These are phyloP conservation scores for Drosophila subquinaria DNA, from an alignment of 2,888 invertebrate species.

Conservation along the genomic window DNA sequence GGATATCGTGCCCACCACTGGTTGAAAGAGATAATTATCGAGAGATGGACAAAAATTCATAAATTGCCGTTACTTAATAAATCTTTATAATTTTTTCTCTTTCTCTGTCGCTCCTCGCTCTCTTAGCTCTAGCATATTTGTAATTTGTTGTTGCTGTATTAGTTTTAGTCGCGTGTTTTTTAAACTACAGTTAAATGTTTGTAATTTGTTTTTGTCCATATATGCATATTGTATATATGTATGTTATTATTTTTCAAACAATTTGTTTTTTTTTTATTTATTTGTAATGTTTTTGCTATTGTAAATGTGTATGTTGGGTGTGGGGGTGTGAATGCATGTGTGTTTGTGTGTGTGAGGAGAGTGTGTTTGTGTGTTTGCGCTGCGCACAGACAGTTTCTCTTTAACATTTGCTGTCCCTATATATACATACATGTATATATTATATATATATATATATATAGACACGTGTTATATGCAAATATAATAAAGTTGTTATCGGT, in stretches of 20 bases:
- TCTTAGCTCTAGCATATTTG: constrained; percentile 45
- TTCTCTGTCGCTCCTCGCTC: constrained; percentile 2
- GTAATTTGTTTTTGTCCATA: constrained; percentile 35
- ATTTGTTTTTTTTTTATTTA: constrained; percentile 20
- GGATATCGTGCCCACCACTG: too few species aligned
- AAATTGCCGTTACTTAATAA: constrained; percentile 58
- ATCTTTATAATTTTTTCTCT: constrained; percentile 21
- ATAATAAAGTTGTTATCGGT: constrained; percentile 49
- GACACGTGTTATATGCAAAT: constrained; percentile 54
- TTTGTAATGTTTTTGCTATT: constrained; percentile 47
- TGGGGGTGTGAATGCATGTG: constrained; percentile 17
- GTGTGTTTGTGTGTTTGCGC: constrained; percentile 50
- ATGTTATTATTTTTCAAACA: constrained; percentile 50
- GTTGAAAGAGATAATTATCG: constrained; percentile 63
- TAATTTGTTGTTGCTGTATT: constrained; percentile 32
- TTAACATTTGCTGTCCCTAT: constrained; percentile 73
- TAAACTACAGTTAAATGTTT: constrained; percentile 44
- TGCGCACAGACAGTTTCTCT: constrained; percentile 79
- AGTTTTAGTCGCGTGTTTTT: constrained; percentile 39
- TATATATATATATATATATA: constrained; percentile 27
- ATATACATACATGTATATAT: constrained; percentile 54
- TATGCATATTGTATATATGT: constrained; percentile 35
- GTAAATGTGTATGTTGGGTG: constrained; percentile 31
- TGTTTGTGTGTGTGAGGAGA: not conserved
- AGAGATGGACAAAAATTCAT: constrained; percentile 75